A percentile compares a stretch with the other conserved stretches of the same genome.
Evolutionary conservation across 1,140 invertebrate genomes (phyloP).

Genomic region (Chymomyza costata): DNA sequence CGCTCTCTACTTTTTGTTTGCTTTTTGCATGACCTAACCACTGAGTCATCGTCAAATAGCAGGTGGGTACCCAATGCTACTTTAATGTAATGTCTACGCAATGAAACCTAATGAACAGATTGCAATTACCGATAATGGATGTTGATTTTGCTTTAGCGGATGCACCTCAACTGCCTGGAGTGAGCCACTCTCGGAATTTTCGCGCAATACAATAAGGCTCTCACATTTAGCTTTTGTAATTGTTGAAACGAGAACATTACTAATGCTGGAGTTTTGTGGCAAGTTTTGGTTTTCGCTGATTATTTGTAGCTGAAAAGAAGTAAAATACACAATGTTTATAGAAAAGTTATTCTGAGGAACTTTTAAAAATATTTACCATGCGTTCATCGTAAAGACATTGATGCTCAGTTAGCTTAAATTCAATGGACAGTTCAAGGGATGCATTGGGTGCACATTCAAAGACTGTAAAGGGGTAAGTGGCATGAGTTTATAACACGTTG

Average conservation of each 20-base stretch:
- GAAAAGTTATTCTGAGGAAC: no score
- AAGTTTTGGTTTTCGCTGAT: constrained; percentile 17
- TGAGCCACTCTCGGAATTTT: neutral
- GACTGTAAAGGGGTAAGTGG: constrained; percentile 1
- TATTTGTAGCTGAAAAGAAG: constrained; percentile 28
- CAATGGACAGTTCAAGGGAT: constrained; percentile 41
- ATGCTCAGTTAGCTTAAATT: constrained; percentile 47
- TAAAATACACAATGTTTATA: neutral
- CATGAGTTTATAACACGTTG: constrained; percentile 14
- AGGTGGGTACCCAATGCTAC: no score
- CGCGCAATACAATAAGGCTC: constrained; percentile 33
- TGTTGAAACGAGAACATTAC: constrained; percentile 10
- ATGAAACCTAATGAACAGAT: no score
- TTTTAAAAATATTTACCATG: no score
- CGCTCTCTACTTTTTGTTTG: constrained; percentile 10
- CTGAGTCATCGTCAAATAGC: constrained; percentile 31
- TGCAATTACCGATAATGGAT: constrained; percentile 60
- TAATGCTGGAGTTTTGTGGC: constrained; percentile 34
- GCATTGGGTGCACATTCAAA: constrained; percentile 35
- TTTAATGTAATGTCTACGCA: no score
- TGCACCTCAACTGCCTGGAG: constrained; percentile 15
- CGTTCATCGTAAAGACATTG: constrained; percentile 47
- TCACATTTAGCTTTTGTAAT: constrained; percentile 31
- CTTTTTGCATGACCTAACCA: neutral
- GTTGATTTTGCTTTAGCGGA: constrained; percentile 34